phyloP scores from a whole-genome alignment of 1,140 invertebrate genomes.

The Pissodes strobi region DNA sequence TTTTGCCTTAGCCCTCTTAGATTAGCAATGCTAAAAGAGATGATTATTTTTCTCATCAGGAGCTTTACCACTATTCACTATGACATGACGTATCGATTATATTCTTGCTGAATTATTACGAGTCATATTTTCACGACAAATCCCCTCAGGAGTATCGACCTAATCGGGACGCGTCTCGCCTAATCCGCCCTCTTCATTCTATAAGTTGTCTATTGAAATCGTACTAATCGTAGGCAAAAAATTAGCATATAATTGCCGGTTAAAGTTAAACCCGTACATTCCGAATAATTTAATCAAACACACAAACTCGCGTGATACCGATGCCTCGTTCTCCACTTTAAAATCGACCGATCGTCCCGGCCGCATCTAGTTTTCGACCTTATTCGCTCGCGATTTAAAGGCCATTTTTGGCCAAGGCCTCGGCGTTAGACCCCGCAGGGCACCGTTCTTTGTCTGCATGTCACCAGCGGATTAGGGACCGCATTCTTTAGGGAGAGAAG shows the following conservation, averaged over 20 bases:
- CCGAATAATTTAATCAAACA: constrained; percentile 33
- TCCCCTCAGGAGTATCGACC: too few species aligned
- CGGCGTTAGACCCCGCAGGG: constrained; percentile 40
- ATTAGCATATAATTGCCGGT: constrained; percentile 31
- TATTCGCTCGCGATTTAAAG: constrained; percentile 22
- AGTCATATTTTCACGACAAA: too few species aligned
- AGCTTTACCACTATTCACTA: too few species aligned
- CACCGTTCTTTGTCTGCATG: constrained; percentile 44
- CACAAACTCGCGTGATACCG: constrained; percentile 18
- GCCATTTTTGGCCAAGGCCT: constrained; percentile 22
- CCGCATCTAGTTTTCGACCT: not conserved
- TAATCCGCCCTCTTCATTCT: too few species aligned
- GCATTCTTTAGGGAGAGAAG: constrained; percentile 31
- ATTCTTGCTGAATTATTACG: too few species aligned
- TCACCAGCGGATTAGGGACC: constrained; percentile 47
- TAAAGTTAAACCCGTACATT: constrained; percentile 23
- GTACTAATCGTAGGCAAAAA: constrained; percentile 15
- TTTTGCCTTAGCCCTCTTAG: too few species aligned
- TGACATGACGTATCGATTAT: too few species aligned
- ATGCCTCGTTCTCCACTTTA: constrained; percentile 22
- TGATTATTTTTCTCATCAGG: too few species aligned
- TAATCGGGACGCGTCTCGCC: too few species aligned
- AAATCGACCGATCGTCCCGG: constrained; percentile 21
- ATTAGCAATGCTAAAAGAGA: too few species aligned
- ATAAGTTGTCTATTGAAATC: too few species aligned